Evolutionary conservation across 1,140 invertebrate genomes (phyloP), one percentile per base, ranked within the genome.

Genomic region (Zaprionus nigranus): DNA sequence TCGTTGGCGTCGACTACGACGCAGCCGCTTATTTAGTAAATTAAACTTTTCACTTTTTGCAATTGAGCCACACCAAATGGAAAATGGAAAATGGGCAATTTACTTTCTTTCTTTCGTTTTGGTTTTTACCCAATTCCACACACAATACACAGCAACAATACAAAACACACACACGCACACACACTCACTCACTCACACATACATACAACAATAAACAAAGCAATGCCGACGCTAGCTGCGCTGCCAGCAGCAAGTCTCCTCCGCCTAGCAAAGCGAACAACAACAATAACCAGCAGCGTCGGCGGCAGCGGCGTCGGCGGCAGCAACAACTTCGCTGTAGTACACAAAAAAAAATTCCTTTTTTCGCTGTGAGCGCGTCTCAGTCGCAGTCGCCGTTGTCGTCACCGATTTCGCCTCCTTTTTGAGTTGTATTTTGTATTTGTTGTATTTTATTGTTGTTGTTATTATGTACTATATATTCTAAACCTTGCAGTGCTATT

Each of bases 11-110:
- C 40, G 46, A 72, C 74, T 71, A 61, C 56, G 74, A 77, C 58
- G 62, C 57, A 62, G 53, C 30, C 75, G 75, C 76, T 90, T 85
- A 69, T 90, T 90, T 88, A 85, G 81, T 88, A 88, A 88, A 88
- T 88, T 88, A 90, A 88, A 82, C 85, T 90, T 88, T 88, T 88
- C 85, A 88, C 85, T 88, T 88, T 88, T 86, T 65, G 78, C 67
- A 80, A 87, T 82, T 78, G 73, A 56, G 75, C 59, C 61, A 62
- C 65, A 80, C 49, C 58, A 77, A 74, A 78, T 67, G 58, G 69
- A 69, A 72, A 72, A 65, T 72, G 69, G 63, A 75, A 77, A 78
- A 78, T 78, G 75, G 75, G 75, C 75, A 78, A 74, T 78, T 78
- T 74, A 62, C 75, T 73, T 74, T 43, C 70, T 66, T 77, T 77